Evolutionary conservation across 2,797 vertebrate species (phyloP).

Genomic region (Spheniscus humboldti): DNA sequence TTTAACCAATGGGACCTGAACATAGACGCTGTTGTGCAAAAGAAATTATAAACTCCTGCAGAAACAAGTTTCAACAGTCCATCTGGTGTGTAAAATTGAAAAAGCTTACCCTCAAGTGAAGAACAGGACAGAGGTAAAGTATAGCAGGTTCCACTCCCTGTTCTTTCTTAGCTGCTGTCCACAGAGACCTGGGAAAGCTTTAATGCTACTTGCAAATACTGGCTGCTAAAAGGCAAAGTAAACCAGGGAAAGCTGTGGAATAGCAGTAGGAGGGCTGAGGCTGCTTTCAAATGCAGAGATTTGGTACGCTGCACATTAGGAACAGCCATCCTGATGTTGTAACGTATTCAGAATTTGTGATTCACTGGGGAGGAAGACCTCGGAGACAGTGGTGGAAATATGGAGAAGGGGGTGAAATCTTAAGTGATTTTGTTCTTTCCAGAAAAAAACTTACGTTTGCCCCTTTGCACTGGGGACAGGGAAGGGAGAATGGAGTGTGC

Average conservation of each 20-base stretch:
- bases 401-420: neutral
- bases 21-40: neutral
- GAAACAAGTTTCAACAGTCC: neutral
- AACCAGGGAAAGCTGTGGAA: neutral
- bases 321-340: fast-evolving
- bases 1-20: neutral
- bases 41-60: neutral
- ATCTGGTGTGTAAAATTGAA: neutral
- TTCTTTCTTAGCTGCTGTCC: neutral
- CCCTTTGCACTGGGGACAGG: fast-evolving
- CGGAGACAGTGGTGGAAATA: too few relatives aligned
- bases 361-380: neutral
- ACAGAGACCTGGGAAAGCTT: neutral
- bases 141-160: neutral
- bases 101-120: neutral
- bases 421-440: neutral
- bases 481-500: neutral
- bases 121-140: neutral
- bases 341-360: fast-evolving
- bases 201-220: neutral
- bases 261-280: neutral
- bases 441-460: neutral
- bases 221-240: neutral
- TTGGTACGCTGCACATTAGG: fast-evolving
- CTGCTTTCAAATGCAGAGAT: neutral